Base-by-base conservation (phyloP, 2,797 vertebrate species). In the Eremophila alpestris region DNA sequence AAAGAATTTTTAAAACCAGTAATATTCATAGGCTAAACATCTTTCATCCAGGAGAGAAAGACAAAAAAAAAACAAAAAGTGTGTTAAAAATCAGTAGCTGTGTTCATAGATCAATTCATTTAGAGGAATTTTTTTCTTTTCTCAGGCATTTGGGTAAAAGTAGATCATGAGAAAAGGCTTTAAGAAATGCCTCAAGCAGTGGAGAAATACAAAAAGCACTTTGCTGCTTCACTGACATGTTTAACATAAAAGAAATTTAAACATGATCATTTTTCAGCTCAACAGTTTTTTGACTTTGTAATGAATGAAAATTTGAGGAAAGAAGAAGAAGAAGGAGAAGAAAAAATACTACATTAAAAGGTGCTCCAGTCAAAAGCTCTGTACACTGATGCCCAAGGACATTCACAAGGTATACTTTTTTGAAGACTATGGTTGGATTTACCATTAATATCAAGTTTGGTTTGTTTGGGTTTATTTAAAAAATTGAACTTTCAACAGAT, bases 181-280 rank as follows among this genome's bases (percentile, higher is more conserved):
- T 93, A 84, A 89, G 83, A 79, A 94, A 84, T 77, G 83, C 83
- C 74, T 80, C 5, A 3, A 82, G 91, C 83, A 89, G 91, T 59
- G 32, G 36, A 89, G 80, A 94, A 94, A 93, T 86, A 90, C 65
- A 64, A 93, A 96, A 94, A 91, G 49, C 71, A 80, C 52, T 96
- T 96, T 94, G 16, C 68, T 95, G 70, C 83, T 94, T 90, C 83
- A 83, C 49, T 89, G 94, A 84, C 71, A 41, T 36, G 26, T 85
- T 96, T 92, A 94, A 87, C 85, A 91, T 68, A 75, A 82, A 94
- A 94, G 67, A 95, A 96, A 96, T 92, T 93, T 82, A 94, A 95
- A 90, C 5, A 0, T 94, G 60, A 90, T 84, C 24, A 75, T 94
- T 96, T 97, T 94, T 94, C 90, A 94, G 46, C 87, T 91, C 64